These are phyloP conservation scores for Calameuta filiformis DNA, from an alignment of 2,888 invertebrate species.

Conservation along the genomic window DNA sequence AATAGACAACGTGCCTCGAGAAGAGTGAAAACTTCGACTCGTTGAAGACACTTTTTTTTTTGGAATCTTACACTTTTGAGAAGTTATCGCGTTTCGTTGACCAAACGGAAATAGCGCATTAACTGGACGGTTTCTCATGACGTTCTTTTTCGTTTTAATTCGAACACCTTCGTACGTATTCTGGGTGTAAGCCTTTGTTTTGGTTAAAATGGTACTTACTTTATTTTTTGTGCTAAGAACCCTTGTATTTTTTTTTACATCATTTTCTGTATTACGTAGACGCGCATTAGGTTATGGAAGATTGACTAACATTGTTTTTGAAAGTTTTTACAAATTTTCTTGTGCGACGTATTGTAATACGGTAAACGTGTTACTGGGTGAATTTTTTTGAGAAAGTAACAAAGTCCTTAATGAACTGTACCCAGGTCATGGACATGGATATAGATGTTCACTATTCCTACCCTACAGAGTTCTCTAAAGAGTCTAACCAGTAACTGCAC, in stretches of 20 bases:
- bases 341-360: not conserved
- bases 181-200: not conserved
- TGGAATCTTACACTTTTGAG: not conserved
- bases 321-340: not conserved
- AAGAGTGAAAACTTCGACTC: not conserved
- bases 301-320: not conserved
- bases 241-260: no score
- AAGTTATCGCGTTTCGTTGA: not conserved
- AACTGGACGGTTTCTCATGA: not conserved
- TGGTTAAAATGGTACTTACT: not conserved
- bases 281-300: not conserved
- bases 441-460: not conserved
- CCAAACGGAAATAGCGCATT: not conserved
- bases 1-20: not conserved
- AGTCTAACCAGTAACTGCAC: not conserved
- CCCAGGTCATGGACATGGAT: not conserved
- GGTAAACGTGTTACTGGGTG: not conserved
- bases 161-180: not conserved
- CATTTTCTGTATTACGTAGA: not conserved
- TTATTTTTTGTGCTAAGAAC: not conserved
- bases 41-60: not conserved
- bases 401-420: not conserved
- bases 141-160: not conserved
- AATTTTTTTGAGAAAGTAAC: not conserved
- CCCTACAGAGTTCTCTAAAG: not conserved